These are phyloP conservation scores for Ceratosolen fusciceps DNA, from an alignment of 1,140 invertebrate species.

Conservation along the genomic window DNA sequence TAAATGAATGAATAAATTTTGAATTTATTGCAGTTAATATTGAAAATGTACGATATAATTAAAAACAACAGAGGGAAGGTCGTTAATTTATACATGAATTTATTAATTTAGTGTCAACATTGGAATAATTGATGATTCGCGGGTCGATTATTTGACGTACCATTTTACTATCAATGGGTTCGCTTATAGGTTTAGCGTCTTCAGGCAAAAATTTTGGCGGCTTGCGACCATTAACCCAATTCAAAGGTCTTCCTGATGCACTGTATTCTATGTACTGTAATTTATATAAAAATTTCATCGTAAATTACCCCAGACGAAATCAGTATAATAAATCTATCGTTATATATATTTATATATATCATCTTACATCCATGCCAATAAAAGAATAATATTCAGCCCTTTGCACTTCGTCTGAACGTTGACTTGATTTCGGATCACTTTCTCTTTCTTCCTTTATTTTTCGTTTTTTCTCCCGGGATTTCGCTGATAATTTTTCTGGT, in stretches of 20 bases:
- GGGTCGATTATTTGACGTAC: conserved; percentile 50
- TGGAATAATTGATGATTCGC: too few species aligned
- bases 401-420: conserved; percentile 30
- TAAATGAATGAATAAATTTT: too few species aligned
- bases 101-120: too few species aligned
- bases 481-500: conserved; percentile 21
- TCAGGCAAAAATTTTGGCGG: conserved; percentile 55
- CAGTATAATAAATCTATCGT: too few species aligned
- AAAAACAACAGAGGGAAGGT: too few species aligned
- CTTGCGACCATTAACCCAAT: conserved; percentile 61
- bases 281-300: not conserved
- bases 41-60: too few species aligned
- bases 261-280: conserved; percentile 62
- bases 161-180: conserved; percentile 49
- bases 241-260: conserved; percentile 56
- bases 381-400: conserved; percentile 58
- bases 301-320: too few species aligned
- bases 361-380: conserved; percentile 57
- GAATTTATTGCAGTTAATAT: too few species aligned
- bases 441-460: conserved; percentile 30
- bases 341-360: not conserved
- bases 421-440: conserved; percentile 44
- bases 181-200: conserved; percentile 54
- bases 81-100: too few species aligned
- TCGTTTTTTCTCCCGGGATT: not conserved